Evolutionary conservation across 2,797 vertebrate genomes (phyloP), one percentile per base, ranked within the genome.

Genomic region (Rachycentron canadum): DNA sequence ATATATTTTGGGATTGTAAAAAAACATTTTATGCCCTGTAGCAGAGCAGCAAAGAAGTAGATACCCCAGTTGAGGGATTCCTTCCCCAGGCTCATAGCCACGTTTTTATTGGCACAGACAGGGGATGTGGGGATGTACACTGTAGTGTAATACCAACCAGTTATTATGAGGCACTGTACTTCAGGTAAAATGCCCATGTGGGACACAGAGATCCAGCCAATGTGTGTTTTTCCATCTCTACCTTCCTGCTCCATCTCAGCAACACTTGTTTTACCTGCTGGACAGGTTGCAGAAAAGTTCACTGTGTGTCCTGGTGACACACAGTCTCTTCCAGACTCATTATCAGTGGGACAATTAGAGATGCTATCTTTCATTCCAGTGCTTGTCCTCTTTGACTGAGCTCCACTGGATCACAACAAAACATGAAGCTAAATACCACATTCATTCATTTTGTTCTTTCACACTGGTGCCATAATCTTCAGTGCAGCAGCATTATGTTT

Each of bases 231-330:
- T 53, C 38, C 17, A 19, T 53, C 38, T 34, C 58, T 76, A 2
- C 6, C 60, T 77, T 82, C 63, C 62, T 61, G 38, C 41, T 83
- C 19, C 52, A 58, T 62, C 47, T 71, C 23, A 36, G 66, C 1
- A 0, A 38, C 66, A 76, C 89, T 68, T 13, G 91, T 87, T 85
- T 52, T 82, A 80, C 92, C 85, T 86, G 92, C 76, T 69, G 50
- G 52, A 71, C 88, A 58, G 78, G 88, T 84, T 75, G 41, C 19
- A 41, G 34, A 76, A 28, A 59, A 30, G 41, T 58, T 63, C 4
- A 0, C 6, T 49, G 50, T 69, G 69, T 74, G 64, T 72, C 59
- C 56, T 56, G 34, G 28, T 55, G 68, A 78, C 41, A 1, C 49
- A 2, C 4, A 0, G 40, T 60, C 62, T 60, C 47, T 67, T 28